Evolutionary conservation across 2,888 invertebrate genomes (phyloP).

Genomic region (Papilio elwesi): DNA sequence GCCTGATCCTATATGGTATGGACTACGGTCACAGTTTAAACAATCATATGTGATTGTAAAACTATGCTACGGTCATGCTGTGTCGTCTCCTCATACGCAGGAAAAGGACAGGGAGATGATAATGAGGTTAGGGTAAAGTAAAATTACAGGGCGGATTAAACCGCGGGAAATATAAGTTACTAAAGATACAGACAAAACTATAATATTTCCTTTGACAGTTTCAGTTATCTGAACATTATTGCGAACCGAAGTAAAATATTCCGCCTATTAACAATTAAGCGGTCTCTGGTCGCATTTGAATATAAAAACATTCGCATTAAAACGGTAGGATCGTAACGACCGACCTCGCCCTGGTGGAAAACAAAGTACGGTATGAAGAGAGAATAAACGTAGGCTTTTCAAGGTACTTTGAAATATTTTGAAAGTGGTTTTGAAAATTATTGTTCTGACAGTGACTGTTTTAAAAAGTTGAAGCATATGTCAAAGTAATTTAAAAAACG

Average conservation of each 20-base stretch:
- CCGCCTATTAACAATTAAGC: constrained; percentile 9
- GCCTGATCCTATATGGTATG: too few species aligned
- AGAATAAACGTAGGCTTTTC: constrained; percentile 22
- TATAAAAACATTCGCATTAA: constrained; percentile 38
- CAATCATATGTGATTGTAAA: too few species aligned
- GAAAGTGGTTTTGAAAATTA: constrained; percentile 13
- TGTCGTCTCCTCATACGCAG: too few species aligned
- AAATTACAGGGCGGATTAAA: too few species aligned
- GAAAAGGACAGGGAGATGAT: too few species aligned
- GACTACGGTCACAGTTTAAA: too few species aligned
- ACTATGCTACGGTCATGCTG: too few species aligned
- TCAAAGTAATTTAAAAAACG: neutral
- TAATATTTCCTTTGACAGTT: too few species aligned
- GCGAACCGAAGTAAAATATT: constrained; percentile 11
- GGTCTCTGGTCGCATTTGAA: constrained; percentile 27
- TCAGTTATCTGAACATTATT: neutral
- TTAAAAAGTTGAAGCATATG: neutral
- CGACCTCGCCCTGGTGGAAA: constrained; percentile 27
- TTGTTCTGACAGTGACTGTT: neutral
- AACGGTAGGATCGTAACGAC: constrained; percentile 36
- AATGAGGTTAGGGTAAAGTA: too few species aligned
- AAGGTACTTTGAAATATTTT: constrained; percentile 8
- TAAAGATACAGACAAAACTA: too few species aligned
- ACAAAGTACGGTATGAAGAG: constrained; percentile 25
- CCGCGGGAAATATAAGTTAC: too few species aligned